Evolutionary conservation across 53 echinoderm and acorn worm species (phyloP), one percentile per base, ranked within the genome.

Genomic region (Echinometra lucunter): DNA sequence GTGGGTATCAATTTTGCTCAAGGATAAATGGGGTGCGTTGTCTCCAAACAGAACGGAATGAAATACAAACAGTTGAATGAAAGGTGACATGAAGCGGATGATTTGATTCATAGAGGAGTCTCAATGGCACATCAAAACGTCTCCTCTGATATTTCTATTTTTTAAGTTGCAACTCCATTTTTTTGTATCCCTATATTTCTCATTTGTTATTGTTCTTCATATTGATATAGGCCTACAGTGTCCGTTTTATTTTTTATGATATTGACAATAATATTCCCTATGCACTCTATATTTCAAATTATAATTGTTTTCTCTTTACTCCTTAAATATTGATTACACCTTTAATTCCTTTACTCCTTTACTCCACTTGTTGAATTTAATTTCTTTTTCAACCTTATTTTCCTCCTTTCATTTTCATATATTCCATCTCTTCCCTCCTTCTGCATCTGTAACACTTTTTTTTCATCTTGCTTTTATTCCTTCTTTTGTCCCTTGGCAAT

Each of bases 61-160:
- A 89, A 89, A 89, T 58, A 60, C 89, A 89, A 89, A 89, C 89
- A 89, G 17, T 12, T 89, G 58, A 89, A 89, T 58, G 58, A 40
- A 60, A 60, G 89, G 60, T 89, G 89, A 89, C 89, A 38, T 89
- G 58, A 49, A 89, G 37, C 89, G 37, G 37, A 89, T 89, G 49
- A 89, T 89, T 35, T 60, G 58, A 89, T 89, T 89, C 89, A 25
- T 89, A 38, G 37, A 57, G 0, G 34, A 60, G 38, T 18, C 35
- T 58, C 58, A 17, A 89, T 89, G 89, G 63, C 13, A 89, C 47
- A 58, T n/a, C 57, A 89, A 63, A 13, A 57, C 60, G 60, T 89
- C 89, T 89, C 57, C 89, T 38, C 45, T 6, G 11, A 49, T 28
- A 2, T 85, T 49, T 85, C 12, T n/a, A 27, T 85, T 2, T 78